Conservation (phyloP, 2,113 vertebrate species). For the Progne subis region DNA sequence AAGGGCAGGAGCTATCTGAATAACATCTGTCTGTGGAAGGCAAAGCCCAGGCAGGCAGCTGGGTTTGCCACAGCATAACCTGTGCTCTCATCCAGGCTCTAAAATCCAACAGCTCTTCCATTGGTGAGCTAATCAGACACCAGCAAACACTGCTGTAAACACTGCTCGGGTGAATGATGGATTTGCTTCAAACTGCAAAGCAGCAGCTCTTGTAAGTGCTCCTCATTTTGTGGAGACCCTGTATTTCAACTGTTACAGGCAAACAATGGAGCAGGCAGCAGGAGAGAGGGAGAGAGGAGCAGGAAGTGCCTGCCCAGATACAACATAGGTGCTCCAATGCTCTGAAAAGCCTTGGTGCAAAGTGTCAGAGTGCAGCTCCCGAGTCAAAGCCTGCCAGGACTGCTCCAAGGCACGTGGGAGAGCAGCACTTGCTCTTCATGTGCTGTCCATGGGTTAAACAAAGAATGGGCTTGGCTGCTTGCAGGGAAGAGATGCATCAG, state of each 20-base stretch:
- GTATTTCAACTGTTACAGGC: neutral
- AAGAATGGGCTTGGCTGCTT: neutral
- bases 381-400: neutral
- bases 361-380: neutral
- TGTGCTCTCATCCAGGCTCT: neutral
- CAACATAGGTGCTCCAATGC: fast-evolving
- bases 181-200: neutral
- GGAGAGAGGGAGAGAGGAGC: neutral
- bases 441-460: neutral
- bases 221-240: neutral
- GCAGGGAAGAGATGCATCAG: neutral
- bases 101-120: neutral
- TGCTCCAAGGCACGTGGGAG: neutral
- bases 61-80: neutral
- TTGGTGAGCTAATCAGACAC: neutral
- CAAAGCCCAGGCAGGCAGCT: neutral
- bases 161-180: neutral
- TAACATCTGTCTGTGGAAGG: neutral
- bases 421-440: fast-evolving
- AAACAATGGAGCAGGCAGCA: neutral
- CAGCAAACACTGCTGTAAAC: neutral
- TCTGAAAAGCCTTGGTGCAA: neutral
- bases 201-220: neutral
- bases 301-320: neutral
- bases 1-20: neutral